Percentiles rank a stretch among this genome's conserved stretches.
These are phyloP conservation scores for Propithecus perrieri DNA, from an alignment of 2,797 vertebrate species.

Conservation along the genomic window DNA sequence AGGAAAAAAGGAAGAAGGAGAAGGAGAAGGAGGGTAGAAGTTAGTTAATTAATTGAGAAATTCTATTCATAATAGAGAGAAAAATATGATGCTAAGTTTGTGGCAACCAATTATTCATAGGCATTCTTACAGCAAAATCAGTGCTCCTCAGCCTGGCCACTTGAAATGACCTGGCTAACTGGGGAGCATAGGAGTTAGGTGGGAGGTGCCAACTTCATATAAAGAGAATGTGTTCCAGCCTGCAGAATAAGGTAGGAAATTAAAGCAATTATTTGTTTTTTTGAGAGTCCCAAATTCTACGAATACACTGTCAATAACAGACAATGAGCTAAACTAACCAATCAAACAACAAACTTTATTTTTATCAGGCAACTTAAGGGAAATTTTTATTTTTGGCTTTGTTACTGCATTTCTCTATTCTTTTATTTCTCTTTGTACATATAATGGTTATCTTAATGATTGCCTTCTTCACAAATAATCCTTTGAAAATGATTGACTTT, in stretches of 20 bases:
- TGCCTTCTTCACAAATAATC: neutral
- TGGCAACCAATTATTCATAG: neutral
- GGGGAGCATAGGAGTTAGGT: neutral
- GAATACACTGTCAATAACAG: neutral
- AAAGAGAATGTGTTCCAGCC: neutral
- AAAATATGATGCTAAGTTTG: neutral
- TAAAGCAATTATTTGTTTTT: neutral
- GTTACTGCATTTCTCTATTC: neutral
- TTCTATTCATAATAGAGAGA: neutral
- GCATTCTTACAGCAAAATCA: neutral
- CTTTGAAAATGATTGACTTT: constrained; percentile 8
- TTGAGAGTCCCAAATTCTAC: neutral
- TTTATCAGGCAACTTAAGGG: neutral
- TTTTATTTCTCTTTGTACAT: neutral
- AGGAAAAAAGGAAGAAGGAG: neutral
- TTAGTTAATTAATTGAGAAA: neutral
- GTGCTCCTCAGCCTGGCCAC: neutral
- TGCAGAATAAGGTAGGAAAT: neutral
- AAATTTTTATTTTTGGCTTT: neutral
- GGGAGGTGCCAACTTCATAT: neutral
- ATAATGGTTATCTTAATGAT: neutral
- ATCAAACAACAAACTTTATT: neutral
- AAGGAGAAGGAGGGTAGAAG: neutral
- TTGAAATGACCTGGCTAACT: neutral
- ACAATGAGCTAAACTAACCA: neutral